phyloP scores from a whole-genome alignment of 2,113 vertebrate genomes.

The Penelope pileata region DNA sequence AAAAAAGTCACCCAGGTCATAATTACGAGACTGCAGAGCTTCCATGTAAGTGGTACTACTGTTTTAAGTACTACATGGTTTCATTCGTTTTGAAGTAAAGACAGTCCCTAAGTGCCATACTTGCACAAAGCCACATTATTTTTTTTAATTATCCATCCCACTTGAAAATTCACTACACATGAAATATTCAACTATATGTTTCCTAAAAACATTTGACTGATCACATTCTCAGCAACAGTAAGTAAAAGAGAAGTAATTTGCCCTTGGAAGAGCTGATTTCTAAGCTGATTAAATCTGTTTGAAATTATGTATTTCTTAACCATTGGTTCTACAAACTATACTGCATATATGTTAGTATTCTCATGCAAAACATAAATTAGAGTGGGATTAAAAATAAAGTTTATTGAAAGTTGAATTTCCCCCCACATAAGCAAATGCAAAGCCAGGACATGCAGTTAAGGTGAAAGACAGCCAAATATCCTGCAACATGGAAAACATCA shows the following conservation, averaged over 20 bases:
- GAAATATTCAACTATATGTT: background rate
- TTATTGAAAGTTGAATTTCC: background rate
- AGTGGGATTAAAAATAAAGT: background rate
- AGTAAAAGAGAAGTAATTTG: background rate
- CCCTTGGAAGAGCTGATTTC: background rate
- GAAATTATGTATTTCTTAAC: background rate
- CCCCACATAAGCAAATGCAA: background rate
- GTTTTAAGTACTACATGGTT: background rate
- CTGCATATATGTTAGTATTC: background rate
- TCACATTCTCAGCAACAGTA: background rate
- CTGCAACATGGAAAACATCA: background rate
- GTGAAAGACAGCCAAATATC: background rate
- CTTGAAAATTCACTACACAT: background rate
- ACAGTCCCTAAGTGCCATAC: background rate
- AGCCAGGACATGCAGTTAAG: background rate
- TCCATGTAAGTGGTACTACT: background rate
- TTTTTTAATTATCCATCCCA: background rate
- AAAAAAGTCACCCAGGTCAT: background rate
- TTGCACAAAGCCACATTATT: background rate
- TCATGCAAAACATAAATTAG: background rate
- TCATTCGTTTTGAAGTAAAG: background rate
- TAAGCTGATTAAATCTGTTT: background rate
- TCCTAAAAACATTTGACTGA: background rate
- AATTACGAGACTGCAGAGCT: background rate
- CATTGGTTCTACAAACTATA: background rate